These are phyloP conservation scores for Podarcis siculus DNA, from an alignment of 2,797 vertebrate species.

Conservation along the genomic window DNA sequence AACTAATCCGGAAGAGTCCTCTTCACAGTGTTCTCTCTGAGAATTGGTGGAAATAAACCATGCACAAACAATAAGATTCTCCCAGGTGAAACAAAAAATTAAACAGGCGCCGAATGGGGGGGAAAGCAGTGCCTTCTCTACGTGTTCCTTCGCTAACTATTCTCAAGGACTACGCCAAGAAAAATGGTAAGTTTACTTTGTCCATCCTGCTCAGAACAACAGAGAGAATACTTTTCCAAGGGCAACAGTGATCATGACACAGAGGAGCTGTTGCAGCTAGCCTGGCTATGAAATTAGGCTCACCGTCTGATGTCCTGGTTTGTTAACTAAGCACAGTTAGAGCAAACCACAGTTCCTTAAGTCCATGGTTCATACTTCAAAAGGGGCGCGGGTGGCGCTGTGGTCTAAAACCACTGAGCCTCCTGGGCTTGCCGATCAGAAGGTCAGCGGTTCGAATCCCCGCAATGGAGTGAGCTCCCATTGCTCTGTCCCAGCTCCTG, in stretches of 20 bases:
- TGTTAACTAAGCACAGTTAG: background rate
- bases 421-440: no score
- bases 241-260: background rate
- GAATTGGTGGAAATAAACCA: constrained; percentile 12
- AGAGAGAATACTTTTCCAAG: background rate
- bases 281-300: background rate
- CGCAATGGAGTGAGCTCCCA: no score
- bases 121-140: background rate
- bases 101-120: constrained; percentile 20
- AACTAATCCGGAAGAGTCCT: constrained; percentile 5
- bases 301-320: background rate
- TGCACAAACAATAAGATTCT: background rate
- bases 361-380: background rate
- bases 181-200: background rate
- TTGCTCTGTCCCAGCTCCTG: no score
- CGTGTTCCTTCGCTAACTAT: background rate
- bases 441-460: no score
- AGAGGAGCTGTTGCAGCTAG: constrained; percentile 35
- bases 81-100: background rate
- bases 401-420: no score
- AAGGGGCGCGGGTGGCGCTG: no score
- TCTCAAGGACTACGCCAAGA: constrained; percentile 26
- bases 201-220: constrained; percentile 17
- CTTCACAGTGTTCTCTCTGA: constrained; percentile 7
- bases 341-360: background rate